Conservation (phyloP, 2,888 invertebrate genomes). For the Leptura quadrifasciata region DNA sequence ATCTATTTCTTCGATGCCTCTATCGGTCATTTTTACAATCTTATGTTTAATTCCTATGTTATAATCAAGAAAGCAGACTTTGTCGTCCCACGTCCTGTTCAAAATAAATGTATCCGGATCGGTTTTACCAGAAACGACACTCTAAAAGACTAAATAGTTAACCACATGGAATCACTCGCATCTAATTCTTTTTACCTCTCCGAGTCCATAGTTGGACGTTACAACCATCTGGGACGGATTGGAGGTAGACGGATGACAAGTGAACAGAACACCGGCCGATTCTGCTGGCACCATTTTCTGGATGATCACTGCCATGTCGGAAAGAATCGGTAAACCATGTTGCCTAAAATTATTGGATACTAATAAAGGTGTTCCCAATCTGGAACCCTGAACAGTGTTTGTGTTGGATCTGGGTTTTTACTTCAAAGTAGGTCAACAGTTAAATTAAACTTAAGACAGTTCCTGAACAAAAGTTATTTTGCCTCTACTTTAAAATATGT, state of each 20-base stretch:
- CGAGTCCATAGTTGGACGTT: slow-evolving; percentile 88
- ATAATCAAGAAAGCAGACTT: slow-evolving; percentile 70
- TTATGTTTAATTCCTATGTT: slow-evolving; percentile 77
- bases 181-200: slow-evolving; percentile 78
- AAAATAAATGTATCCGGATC: slow-evolving; percentile 86
- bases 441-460: too few species aligned
- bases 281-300: slow-evolving; percentile 85
- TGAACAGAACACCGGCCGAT: slow-evolving; percentile 88
- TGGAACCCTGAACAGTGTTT: too few species aligned
- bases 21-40: slow-evolving; percentile 73
- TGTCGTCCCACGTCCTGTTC: slow-evolving; percentile 73
- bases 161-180: not conserved
- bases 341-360: slow-evolving; percentile 74
- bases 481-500: not conserved
- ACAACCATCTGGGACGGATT: slow-evolving; percentile 82
- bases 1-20: slow-evolving; percentile 63
- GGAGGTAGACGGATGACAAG: slow-evolving; percentile 84
- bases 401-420: too few species aligned
- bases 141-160: slow-evolving; percentile 74
- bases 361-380: not conserved
- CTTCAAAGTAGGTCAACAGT: too few species aligned
- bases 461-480: too few species aligned
- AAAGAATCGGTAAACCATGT: slow-evolving; percentile 81
- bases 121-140: slow-evolving; percentile 85
- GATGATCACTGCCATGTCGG: slow-evolving; percentile 87